Percentiles rank a stretch among this genome's conserved stretches.
Conservation (phyloP, 1,140 invertebrate genomes). For the Nephila pilipes region DNA sequence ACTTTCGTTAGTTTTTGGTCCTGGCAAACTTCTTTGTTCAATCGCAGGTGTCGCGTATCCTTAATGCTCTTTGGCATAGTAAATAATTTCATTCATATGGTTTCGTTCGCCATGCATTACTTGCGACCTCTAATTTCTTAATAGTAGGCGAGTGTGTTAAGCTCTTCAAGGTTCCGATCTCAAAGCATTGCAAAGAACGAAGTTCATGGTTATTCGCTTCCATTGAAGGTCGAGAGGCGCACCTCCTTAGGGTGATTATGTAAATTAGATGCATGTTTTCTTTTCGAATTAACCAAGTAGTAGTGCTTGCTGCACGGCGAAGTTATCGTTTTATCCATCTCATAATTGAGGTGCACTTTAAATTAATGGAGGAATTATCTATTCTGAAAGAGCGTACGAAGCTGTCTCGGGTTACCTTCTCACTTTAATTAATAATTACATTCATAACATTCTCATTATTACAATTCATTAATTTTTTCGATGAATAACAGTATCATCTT, state of each 20-base stretch:
- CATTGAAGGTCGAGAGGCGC: not conserved
- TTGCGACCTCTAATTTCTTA: slow-evolving; percentile 16
- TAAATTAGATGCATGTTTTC: slow-evolving; percentile 27
- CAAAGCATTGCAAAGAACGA: not conserved
- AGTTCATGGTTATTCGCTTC: slow-evolving; percentile 32
- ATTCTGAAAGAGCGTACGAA: not conserved
- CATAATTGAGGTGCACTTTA: not conserved
- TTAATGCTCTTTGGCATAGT: not conserved
- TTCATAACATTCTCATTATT: too few relatives aligned
- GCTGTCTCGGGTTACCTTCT: not conserved
- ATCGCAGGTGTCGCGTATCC: not conserved
- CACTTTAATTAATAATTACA: not conserved
- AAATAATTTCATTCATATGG: not conserved
- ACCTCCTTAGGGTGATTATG: not conserved
- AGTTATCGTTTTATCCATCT: not conserved
- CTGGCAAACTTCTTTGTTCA: not conserved
- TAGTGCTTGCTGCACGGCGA: too few relatives aligned
- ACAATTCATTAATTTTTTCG: too few relatives aligned
- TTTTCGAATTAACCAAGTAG: not conserved
- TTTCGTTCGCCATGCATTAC: not conserved
- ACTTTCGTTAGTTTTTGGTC: not conserved
- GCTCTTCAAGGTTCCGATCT: not conserved
- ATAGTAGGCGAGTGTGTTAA: slow-evolving; percentile 6
- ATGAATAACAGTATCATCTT: too few relatives aligned
- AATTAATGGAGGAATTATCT: not conserved